phyloP scores from a whole-genome alignment of 2,113 vertebrate species.

The Haemorhous mexicanus region DNA sequence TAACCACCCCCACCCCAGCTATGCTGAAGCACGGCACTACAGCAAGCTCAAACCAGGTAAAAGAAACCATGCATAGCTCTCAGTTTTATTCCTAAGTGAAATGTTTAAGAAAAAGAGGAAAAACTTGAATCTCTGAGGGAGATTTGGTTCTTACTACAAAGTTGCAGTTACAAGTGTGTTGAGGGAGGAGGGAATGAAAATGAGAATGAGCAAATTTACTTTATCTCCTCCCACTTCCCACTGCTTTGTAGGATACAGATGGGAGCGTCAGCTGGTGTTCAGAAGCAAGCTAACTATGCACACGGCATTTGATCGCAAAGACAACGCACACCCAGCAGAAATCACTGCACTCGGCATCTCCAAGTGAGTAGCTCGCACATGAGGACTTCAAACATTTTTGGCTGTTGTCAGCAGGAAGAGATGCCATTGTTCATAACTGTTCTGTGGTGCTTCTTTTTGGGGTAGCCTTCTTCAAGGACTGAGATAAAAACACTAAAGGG shows the following conservation, averaged over 20 bases:
- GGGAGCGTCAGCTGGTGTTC: constrained; percentile 98
- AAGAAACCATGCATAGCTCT: background rate
- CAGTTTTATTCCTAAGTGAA: background rate
- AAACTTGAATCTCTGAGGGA: background rate
- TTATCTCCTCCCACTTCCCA: background rate
- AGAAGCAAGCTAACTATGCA: constrained; percentile 98
- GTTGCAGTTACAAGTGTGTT: background rate
- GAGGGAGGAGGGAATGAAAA: background rate
- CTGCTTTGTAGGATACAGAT: constrained; percentile 83
- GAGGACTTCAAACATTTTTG: rapidly evolving
- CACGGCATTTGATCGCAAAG: constrained; percentile 95
- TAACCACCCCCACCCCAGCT: constrained; percentile 62
- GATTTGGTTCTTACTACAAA: background rate
- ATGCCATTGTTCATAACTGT: rapidly evolving
- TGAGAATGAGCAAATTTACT: background rate
- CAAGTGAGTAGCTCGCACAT: constrained; percentile 76
- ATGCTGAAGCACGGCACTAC: constrained; percentile 69
- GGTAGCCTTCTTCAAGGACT: background rate
- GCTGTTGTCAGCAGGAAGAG: rapidly evolving
- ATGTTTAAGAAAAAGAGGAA: background rate
- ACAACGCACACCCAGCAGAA: constrained; percentile 95
- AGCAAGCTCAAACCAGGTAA: constrained; percentile 81
- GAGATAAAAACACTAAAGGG: background rate
- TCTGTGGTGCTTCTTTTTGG: background rate
- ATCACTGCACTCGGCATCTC: constrained; percentile 92